Base-by-base conservation (phyloP, 2,113 vertebrate species). In the Micronycteris hirsuta region DNA sequence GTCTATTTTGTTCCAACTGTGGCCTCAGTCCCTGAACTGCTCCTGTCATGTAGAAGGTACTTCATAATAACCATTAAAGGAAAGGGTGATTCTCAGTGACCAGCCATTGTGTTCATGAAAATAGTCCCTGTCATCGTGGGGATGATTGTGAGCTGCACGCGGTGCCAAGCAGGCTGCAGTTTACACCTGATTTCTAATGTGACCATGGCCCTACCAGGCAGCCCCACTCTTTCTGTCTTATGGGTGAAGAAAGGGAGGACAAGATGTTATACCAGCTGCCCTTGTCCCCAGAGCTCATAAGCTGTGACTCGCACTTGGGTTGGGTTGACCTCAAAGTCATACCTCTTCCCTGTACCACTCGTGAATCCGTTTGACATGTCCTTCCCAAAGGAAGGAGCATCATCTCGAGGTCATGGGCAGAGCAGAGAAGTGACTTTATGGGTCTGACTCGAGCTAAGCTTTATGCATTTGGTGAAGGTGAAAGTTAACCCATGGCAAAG, bases 101-200 rank as follows among this genome's bases (percentile, higher is more conserved):
- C 12, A 28, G 33, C 17, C 47, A 28, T 52, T 56, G 47, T 12
- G 13, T 45, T 36, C 24, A 52, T 17, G 58, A 76, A 86, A 22
- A 12, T 2, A 63, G 56, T 38, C 15, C 38, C 58, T 16, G 15
- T 54, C 26, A 2, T 26, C 4, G 3, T 41, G 36, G 65, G 28
- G 41, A 49, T 9, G 2, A 33, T 0, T 0, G 7, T 1, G 3
- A 33, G 28, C n/a, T 19, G 13, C 13, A 41, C 15, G 15, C 43
- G 20, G 28, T 38, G 47, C 38, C 41, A 56, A 74, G n/a, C 28
- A 28, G 45, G 58, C 45, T 22, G 12, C 24, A 11, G 11, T 10
- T 36, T 26, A 28, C 2, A 1, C 58, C 63, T 92, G 4, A 31
- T 65, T 58, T 73, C 47, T 89, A 20, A 38, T 3, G 47, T 38